Evolutionary conservation across 2,888 invertebrate genomes (phyloP).

Genomic region (Aphrophora alni): DNA sequence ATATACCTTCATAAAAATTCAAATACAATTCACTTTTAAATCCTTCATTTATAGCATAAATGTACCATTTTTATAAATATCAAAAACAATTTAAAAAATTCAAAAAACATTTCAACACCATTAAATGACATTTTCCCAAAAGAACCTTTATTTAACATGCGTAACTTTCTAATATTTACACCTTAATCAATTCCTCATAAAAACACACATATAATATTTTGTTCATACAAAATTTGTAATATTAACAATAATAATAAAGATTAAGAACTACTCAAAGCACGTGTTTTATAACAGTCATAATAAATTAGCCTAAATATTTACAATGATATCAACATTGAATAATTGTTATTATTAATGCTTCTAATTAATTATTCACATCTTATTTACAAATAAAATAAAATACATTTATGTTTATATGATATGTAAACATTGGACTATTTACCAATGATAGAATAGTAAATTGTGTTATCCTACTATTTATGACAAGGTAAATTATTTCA

Average conservation of each 20-base stretch:
- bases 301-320: background rate
- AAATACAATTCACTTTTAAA: too few relatives aligned
- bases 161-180: background rate
- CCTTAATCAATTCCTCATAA: background rate
- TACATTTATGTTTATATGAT: background rate
- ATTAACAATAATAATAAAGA: background rate
- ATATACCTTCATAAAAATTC: too few relatives aligned
- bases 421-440: background rate
- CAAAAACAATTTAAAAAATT: too few relatives aligned
- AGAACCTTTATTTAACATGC: background rate
- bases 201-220: background rate
- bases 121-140: too few relatives aligned
- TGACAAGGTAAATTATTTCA: too few relatives aligned
- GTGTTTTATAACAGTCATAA: background rate
- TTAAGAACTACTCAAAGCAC: background rate
- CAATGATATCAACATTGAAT: background rate
- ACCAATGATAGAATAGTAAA: too few relatives aligned
- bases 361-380: too few relatives aligned
- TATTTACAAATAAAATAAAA: background rate
- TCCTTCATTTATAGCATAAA: too few relatives aligned
- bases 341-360: background rate
- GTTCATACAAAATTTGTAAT: background rate
- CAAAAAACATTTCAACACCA: too few relatives aligned
- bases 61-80: too few relatives aligned
- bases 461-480: too few relatives aligned